Evolutionary conservation across 35 echinoderm and acorn worm genomes (phyloP), one percentile per base, ranked within the genome.

Genomic region (Holothuria glaberrima): DNA sequence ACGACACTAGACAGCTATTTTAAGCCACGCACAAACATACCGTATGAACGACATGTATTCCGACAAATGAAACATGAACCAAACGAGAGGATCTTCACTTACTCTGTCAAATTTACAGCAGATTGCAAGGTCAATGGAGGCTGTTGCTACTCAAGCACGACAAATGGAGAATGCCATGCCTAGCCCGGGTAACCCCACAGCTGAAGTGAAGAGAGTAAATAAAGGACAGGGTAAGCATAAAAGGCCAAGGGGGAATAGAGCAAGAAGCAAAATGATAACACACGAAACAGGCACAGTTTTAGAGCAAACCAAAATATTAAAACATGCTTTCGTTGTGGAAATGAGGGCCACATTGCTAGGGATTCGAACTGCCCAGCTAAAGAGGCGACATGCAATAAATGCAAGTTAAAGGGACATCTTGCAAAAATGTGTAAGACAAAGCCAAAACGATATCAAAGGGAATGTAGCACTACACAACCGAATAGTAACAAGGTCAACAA

Each of bases 41-140:
- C 86, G 7, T 88, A 72, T 36, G 86, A 88, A 65, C 9, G 86
- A 46, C 86, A 88, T 88, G n/a, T 74, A 52, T 88, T 88, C 26
- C 10, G 86, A 16, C 86, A 88, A 74, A 73, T 88, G 10, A 27
- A 16, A 29, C 86, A 88, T 18, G 46, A 71, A 2, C 2, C 6
- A 12, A 60, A 75, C 25, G 86, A 75, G 30, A 75, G 86, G 46
- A 7, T 28, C 35, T 1, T 16, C 44, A 54, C 41, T 88, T 12
- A 74, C 54, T 21, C 25, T 75, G 3, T 12, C 10, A 30, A 24
- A 45, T 3, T 38, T 68, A 4, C 34, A 58, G 16, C 12, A 56
- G 25, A 88, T 74, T 30, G 86, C 86, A 73, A 71, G 86, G 31
- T 34, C 65, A 54, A 46, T 72, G 48, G 86, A 88, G 48, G 65